Conservation (phyloP, 2,888 invertebrate genomes). For the Apomyelois bistriatella region DNA sequence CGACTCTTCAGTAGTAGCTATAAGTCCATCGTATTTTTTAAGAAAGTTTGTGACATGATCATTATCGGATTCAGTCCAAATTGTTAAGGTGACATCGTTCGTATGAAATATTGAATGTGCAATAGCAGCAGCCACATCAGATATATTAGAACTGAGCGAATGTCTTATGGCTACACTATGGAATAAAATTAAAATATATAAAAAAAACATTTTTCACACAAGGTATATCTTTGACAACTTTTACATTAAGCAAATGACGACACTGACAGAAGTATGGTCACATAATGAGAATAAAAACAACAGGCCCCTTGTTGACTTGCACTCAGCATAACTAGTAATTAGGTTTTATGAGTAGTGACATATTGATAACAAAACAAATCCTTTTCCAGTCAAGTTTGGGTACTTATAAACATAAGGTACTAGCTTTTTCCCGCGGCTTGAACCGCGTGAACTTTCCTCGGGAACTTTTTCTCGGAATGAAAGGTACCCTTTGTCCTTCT, state of each 20-base stretch:
- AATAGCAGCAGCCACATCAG: not conserved
- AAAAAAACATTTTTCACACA: not conserved
- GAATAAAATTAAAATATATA: not conserved
- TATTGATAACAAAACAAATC: not conserved
- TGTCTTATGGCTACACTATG: not conserved
- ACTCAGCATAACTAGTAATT: not conserved
- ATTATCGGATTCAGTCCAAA: not conserved
- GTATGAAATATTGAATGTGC: not conserved
- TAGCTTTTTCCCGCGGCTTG: no score
- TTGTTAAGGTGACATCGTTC: not conserved
- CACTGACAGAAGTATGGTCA: not conserved
- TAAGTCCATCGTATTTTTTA: not conserved
- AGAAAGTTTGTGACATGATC: not conserved
- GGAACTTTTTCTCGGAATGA: no score
- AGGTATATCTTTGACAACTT: not conserved
- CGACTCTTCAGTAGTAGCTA: not conserved
- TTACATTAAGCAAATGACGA: not conserved
- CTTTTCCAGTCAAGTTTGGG: not conserved
- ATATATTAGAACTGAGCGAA: not conserved
- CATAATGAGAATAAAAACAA: not conserved
- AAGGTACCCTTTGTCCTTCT: no score
- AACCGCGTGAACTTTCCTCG: no score
- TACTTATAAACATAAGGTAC: no score
- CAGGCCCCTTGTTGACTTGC: not conserved
- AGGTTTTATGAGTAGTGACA: not conserved